Evolutionary conservation across 2,113 vertebrate genomes (phyloP).

Genomic region (Ascaphus truei): DNA sequence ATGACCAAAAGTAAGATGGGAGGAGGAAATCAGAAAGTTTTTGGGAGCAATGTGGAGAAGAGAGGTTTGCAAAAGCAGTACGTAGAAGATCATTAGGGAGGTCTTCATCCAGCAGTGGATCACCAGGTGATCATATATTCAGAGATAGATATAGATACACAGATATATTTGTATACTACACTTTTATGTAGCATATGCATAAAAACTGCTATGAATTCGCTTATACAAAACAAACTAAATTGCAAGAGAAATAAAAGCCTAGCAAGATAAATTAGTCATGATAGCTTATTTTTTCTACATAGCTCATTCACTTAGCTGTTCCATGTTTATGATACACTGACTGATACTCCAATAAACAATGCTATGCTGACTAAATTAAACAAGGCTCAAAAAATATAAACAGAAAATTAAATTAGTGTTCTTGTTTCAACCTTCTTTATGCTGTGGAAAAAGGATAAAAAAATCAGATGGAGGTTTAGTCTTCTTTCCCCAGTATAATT

Average conservation of each 20-base stretch:
- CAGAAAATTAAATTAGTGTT: conserved; percentile 38
- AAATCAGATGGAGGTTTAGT: conserved; percentile 39
- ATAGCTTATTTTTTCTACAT: background rate
- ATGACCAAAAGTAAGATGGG: no score
- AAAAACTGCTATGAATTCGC: background rate
- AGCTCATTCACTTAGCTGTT: background rate
- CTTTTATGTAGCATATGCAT: background rate
- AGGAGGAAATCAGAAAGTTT: no score
- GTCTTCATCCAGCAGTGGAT: no score
- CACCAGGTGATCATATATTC: background rate
- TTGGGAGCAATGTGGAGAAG: no score
- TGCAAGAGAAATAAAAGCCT: conserved; percentile 37
- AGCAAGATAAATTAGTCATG: conserved; percentile 37
- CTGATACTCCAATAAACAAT: background rate
- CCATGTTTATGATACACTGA: conserved; percentile 3
- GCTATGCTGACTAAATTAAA: conserved; percentile 41
- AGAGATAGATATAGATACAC: background rate
- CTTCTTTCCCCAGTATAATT: conserved; percentile 33
- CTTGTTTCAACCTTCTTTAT: conserved; percentile 28
- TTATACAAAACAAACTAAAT: background rate
- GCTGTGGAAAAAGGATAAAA: conserved; percentile 31
- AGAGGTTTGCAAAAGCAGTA: no score
- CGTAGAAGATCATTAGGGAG: no score
- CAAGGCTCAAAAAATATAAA: conserved; percentile 12
- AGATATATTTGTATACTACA: background rate